Conservation (phyloP, 1,140 invertebrate genomes). For the Whitmania pigra region DNA sequence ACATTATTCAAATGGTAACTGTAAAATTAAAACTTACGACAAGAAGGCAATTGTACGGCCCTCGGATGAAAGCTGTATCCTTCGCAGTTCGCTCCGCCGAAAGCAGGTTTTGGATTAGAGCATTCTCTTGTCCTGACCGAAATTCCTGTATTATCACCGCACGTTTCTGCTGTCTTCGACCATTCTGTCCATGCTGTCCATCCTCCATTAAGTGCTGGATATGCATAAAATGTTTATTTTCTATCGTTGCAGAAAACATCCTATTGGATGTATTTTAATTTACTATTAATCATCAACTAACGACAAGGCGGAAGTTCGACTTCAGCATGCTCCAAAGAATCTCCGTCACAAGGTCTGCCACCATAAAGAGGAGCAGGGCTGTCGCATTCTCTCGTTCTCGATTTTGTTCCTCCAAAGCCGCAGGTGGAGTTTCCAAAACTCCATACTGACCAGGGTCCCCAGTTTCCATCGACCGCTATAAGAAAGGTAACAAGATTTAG, state of each 20-base stretch:
- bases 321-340: background rate
- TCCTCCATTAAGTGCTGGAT: conserved; percentile 8
- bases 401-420: conserved; percentile 55
- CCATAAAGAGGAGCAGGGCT: conserved; percentile 51
- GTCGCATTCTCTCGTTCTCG: conserved; percentile 50
- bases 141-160: conserved; percentile 52
- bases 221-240: no score
- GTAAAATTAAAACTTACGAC: background rate
- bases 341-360: conserved; percentile 54
- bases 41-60: background rate
- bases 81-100: conserved; percentile 43
- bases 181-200: conserved; percentile 29
- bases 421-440: conserved; percentile 45
- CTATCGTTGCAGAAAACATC: no score
- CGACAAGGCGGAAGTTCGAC: no score
- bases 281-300: no score
- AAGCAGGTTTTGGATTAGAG: conserved; percentile 50
- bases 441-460: conserved; percentile 45
- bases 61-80: background rate
- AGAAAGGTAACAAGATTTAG: conserved; percentile 4
- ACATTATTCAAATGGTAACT: no score
- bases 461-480: conserved; percentile 33
- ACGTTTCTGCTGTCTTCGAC: conserved; percentile 29
- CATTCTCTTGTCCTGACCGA: conserved; percentile 56
- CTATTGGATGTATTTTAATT: no score